phyloP scores from a whole-genome alignment of 2,113 vertebrate genomes.

The Forbesichthys agassizii region DNA sequence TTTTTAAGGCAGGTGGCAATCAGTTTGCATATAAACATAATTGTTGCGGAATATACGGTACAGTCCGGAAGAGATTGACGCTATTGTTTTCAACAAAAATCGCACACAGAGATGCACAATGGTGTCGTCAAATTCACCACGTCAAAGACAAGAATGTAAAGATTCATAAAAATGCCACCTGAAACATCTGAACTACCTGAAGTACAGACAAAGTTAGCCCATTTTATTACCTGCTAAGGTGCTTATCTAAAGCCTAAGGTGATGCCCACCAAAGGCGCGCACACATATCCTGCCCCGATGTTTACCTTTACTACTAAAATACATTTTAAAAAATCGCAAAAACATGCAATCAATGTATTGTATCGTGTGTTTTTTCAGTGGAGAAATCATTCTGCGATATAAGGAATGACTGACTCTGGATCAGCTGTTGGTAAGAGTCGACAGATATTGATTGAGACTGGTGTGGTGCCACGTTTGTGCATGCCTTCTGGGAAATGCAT shows the following conservation, averaged over 20 bases:
- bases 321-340: too few species aligned
- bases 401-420: too few species aligned
- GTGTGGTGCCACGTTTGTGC: too few species aligned
- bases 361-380: too few species aligned
- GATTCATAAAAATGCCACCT: neutral
- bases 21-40: slow-evolving; percentile 8
- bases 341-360: too few species aligned
- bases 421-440: too few species aligned
- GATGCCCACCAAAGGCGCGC: too few species aligned
- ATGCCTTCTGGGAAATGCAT: too few species aligned
- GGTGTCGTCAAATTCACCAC: neutral
- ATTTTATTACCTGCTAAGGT: neutral
- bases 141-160: neutral
- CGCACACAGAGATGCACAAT: neutral
- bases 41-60: slow-evolving; percentile 2
- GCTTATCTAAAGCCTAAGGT: neutral
- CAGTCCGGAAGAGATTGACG: neutral
- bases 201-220: neutral
- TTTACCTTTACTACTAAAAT: too few species aligned
- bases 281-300: too few species aligned
- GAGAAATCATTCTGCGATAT: too few species aligned
- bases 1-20: slow-evolving; percentile 8
- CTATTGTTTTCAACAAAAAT: neutral
- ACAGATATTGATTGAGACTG: too few species aligned
- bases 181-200: neutral